These are phyloP conservation scores for Drosophila quadrilineata DNA, from an alignment of 1,140 invertebrate species.

Conservation along the genomic window DNA sequence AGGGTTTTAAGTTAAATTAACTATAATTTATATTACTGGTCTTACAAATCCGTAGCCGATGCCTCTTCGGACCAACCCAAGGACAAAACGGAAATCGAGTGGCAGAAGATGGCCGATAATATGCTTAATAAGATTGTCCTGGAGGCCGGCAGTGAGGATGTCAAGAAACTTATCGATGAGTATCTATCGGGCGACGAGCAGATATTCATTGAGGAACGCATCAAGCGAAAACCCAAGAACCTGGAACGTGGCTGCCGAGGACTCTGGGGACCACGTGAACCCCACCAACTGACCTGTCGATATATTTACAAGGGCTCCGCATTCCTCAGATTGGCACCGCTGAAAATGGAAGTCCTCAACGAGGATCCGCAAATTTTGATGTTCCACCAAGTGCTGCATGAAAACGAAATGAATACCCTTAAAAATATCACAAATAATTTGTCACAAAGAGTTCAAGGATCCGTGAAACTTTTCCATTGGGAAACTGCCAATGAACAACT, in stretches of 20 bases:
- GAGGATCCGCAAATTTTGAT: slow-evolving; percentile 26
- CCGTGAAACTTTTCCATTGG: slow-evolving; percentile 68
- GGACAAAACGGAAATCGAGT: background rate
- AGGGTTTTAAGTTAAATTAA: background rate
- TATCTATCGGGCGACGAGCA: slow-evolving; percentile 35
- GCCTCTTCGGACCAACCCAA: background rate
- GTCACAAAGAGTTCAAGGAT: slow-evolving; percentile 82
- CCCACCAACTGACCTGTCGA: slow-evolving; percentile 15
- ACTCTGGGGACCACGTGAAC: slow-evolving; percentile 12
- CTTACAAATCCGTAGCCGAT: too few relatives aligned
- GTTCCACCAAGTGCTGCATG: slow-evolving; percentile 34
- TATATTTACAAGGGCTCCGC: slow-evolving; percentile 7
- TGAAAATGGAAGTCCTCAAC: slow-evolving; percentile 37
- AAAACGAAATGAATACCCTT: slow-evolving; percentile 22
- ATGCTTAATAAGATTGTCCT: slow-evolving; percentile 4
- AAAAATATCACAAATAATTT: slow-evolving; percentile 2
- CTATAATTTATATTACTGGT: too few relatives aligned
- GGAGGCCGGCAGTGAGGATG: slow-evolving; percentile 14
- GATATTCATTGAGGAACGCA: slow-evolving; percentile 29
- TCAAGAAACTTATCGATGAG: slow-evolving; percentile 31
- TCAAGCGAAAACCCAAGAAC: slow-evolving; percentile 10
- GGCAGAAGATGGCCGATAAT: background rate
- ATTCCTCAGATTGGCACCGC: slow-evolving; percentile 36
- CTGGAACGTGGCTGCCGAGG: slow-evolving; percentile 38
- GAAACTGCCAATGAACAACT: background rate